These are phyloP conservation scores for Colius striatus DNA, from an alignment of 2,113 vertebrate species.

Conservation along the genomic window DNA sequence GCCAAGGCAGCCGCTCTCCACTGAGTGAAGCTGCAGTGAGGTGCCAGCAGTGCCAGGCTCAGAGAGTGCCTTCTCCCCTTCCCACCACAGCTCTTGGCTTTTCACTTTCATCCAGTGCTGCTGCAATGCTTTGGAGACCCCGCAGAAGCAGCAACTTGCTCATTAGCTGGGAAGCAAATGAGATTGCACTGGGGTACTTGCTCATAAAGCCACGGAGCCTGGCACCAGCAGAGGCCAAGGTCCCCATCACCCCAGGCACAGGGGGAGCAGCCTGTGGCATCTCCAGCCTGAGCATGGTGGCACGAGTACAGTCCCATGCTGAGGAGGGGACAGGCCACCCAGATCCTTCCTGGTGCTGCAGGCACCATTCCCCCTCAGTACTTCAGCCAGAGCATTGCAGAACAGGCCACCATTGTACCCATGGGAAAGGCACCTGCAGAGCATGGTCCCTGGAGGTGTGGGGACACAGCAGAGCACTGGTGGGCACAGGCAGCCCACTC, in stretches of 20 bases:
- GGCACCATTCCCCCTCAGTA: background rate
- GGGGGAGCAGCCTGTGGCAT: rapidly evolving
- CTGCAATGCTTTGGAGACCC: background rate
- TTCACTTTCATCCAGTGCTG: background rate
- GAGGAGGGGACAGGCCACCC: background rate
- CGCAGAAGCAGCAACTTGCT: background rate
- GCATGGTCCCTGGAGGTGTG: background rate
- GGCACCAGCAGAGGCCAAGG: background rate
- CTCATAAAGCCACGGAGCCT: background rate
- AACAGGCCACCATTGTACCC: background rate
- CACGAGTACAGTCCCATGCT: rapidly evolving
- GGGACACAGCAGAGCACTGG: background rate
- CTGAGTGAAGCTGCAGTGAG: background rate
- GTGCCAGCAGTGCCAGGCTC: background rate
- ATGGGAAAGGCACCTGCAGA: background rate
- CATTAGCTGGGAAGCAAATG: background rate
- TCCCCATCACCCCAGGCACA: rapidly evolving
- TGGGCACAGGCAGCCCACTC: background rate
- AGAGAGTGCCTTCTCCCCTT: background rate
- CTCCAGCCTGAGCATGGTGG: background rate
- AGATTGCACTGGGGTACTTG: rapidly evolving
- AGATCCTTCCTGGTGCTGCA: background rate
- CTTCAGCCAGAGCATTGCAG: background rate
- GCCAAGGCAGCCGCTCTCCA: background rate
- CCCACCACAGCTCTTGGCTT: background rate